Conservation (phyloP, 64 coral and sea anemone genomes). For the Catalaphyllia jardinei region DNA sequence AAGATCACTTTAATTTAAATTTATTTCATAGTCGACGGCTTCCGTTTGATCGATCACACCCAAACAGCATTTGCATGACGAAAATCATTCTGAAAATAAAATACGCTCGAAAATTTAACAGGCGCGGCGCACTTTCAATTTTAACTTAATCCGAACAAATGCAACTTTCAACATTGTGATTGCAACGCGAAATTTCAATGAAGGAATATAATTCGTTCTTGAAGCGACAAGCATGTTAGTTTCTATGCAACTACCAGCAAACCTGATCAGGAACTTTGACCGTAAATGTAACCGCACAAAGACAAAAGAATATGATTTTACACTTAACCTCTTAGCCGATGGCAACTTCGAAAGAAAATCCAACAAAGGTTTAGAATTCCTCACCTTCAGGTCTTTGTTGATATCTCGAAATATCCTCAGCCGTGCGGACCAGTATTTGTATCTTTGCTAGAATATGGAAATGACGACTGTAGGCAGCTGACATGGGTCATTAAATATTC, state of each 20-base stretch:
- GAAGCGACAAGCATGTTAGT: background rate
- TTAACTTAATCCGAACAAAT: background rate
- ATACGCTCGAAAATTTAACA: background rate
- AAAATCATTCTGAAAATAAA: background rate
- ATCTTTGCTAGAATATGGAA: background rate
- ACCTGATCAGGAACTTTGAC: background rate
- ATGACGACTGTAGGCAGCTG: background rate
- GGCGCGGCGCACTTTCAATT: background rate
- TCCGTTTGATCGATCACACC: conserved; percentile 23
- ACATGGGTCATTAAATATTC: conserved; percentile 30
- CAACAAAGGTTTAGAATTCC: background rate
- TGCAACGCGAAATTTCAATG: no score
- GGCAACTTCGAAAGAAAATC: background rate
- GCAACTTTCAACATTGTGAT: no score
- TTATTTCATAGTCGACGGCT: background rate
- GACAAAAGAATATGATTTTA: background rate
- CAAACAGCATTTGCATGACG: conserved; percentile 8
- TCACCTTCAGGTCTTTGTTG: background rate
- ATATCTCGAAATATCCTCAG: background rate
- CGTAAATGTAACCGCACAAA: background rate
- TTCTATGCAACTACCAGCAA: background rate
- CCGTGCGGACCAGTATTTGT: background rate
- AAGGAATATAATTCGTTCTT: background rate
- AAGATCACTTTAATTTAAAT: conserved; percentile 9
- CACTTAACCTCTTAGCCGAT: background rate